These are phyloP conservation scores for Tragelaphus scriptus DNA, from an alignment of 2,113 vertebrate genomes.

Conservation along the genomic window DNA sequence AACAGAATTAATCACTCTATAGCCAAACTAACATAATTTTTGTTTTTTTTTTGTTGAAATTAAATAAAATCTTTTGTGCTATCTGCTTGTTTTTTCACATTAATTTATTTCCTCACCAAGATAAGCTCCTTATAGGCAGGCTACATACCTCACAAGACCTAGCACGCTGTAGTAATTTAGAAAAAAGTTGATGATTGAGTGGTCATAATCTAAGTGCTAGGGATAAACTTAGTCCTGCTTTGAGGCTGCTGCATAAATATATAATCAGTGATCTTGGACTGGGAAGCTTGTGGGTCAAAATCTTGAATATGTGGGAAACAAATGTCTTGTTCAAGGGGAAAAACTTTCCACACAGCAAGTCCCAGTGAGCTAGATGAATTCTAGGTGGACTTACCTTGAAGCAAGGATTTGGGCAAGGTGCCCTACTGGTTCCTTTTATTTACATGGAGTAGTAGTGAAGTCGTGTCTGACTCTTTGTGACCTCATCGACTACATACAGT, in stretches of 20 bases:
- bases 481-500: neutral
- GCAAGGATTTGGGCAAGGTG: neutral
- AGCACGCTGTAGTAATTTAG: neutral
- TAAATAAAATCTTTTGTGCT: conserved; percentile 25
- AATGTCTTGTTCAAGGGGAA: neutral
- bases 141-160: neutral
- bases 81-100: neutral
- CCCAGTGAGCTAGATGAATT: neutral
- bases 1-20: conserved; percentile 1
- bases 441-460: neutral
- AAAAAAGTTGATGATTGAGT: neutral
- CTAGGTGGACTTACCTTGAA: neutral
- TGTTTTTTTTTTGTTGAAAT: conserved; percentile 32
- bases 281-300: neutral
- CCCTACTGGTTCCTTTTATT: neutral
- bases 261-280: neutral
- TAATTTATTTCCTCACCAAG: conserved; percentile 25
- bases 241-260: neutral
- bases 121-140: neutral
- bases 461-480: neutral
- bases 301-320: neutral
- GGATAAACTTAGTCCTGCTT: neutral
- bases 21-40: conserved; percentile 23
- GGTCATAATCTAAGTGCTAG: neutral
- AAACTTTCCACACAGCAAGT: neutral